These are phyloP conservation scores for Sandelia bainsii DNA, from an alignment of 2,797 vertebrate species.

Conservation along the genomic window DNA sequence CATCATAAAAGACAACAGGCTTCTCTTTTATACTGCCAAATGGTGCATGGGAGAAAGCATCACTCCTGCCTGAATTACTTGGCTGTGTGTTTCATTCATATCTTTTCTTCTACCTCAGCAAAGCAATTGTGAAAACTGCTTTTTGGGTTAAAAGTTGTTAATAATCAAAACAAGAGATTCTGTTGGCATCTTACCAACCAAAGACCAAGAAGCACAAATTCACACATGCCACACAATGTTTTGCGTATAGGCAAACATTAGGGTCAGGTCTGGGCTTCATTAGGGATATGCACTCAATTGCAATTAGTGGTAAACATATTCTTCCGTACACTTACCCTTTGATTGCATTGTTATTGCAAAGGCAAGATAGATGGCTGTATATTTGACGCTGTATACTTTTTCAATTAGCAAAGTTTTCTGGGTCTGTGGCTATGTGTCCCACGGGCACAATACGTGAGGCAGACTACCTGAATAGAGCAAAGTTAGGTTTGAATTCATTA, in stretches of 20 bases:
- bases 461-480: constrained; percentile 47
- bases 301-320: constrained; percentile 82
- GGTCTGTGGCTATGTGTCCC: constrained; percentile 69
- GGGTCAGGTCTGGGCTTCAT: constrained; percentile 76
- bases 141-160: constrained; percentile 26
- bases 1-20: constrained; percentile 73
- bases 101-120: constrained; percentile 11
- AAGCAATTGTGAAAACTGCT: constrained; percentile 26
- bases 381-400: constrained; percentile 76
- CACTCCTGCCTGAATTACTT: constrained; percentile 35
- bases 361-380: constrained; percentile 69
- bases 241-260: constrained; percentile 43
- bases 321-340: constrained; percentile 75
- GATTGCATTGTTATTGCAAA: constrained; percentile 82
- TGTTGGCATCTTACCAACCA: constrained; percentile 8
- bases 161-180: constrained; percentile 36
- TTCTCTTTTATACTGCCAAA: constrained; percentile 64
- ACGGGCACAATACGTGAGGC: constrained; percentile 38
- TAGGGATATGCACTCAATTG: constrained; percentile 78
- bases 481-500: constrained; percentile 67
- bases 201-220: constrained; percentile 28
- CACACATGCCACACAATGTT: constrained; percentile 40
- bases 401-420: constrained; percentile 75
- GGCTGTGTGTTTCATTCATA: constrained; percentile 30
- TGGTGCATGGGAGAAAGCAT: constrained; percentile 48